Evolutionary conservation across 2,113 vertebrate species (phyloP), one percentile per base, ranked within the genome.

Genomic region (Rallus limicola): DNA sequence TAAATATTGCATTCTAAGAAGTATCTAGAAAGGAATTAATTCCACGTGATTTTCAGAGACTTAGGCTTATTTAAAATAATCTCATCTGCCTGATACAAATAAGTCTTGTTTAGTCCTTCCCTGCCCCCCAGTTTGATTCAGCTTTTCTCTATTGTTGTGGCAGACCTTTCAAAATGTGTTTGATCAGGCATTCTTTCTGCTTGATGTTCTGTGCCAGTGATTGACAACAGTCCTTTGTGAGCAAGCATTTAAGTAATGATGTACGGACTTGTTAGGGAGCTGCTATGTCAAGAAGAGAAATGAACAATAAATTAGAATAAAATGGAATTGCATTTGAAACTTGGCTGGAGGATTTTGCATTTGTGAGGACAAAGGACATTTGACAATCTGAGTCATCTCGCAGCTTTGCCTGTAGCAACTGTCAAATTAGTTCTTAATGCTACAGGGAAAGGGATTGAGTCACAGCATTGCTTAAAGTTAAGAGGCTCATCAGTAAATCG

Each of bases 391-490:
- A 97, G 83, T 97, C 81, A 96, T 95, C 93, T 96, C 44, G 74
- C 86, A 95, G 93, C 92, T 97, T 97, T 97, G 93, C 96, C 94
- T 94, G 91, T 90, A 97, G 97, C 96, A 94, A 97, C 88, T 97
- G 94, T 97, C 97, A 98, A 97, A 97, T 70, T 93, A 95, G 90
- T 87, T 97, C 94, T 89, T 97, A 97, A 96, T 97, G 95, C 72
- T 94, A 75, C 90, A 90, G 86, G 96, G 93, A 82, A 96, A 96
- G 74, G 91, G 87, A 95, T 93, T 96, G 87, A 93, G 83, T 63
- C 94, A 92, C 80, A 86, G 91, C 91, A 90, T 74, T 95, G 96
- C 95, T 96, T 91, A 96, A 83, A 94, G 91, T 96, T 97, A 96
- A 97, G 60, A 67, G 75, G 48, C 84, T 86, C 86, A 89, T 96